Evolutionary conservation across 1,140 invertebrate species (phyloP), one percentile per base, ranked within the genome.

Genomic region (Euura lappo): DNA sequence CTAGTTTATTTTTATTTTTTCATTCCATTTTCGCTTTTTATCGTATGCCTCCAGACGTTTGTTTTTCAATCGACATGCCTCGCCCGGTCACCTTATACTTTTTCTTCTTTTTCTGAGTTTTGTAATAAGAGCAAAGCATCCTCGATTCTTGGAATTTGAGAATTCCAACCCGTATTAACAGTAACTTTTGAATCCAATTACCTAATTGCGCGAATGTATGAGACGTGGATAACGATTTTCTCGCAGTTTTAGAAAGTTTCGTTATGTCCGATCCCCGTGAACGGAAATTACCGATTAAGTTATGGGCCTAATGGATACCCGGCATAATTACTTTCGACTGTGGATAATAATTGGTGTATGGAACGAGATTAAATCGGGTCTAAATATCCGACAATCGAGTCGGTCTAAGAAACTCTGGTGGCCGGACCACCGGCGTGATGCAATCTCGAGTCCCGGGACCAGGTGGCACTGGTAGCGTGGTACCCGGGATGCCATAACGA

Each of bases 131-230:
- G 51, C 51, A 60, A 60, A n/a, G 51, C 51, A 5, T n/a, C 51
- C 51, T 60, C 51, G 13, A 60, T 60, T 60, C 51, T 60, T 60
- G 51, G 51, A 60, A 60, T n/a, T 28, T 1, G n/a, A n/a, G n/a
- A 60, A 60, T 60, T 28, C 28, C 28, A 28, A 28, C 6, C 51
- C 51, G 1, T 28, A 60, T 60, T 60, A n/a, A 60, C 13, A 8
- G 51, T 60, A 60, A 60, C 51, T 60, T 60, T 60, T 60, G 51
- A 60, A 60, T n/a, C 51, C 51, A n/a, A 11, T 60, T 11, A 60
- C 51, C 51, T 8, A 60, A 60, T 28, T 11, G 7, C 51, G 8
- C 51, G 13, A 60, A n/a, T 60, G 13, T 60, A 60, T n/a, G 51
- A 4, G 5, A 60, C 6, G 51, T 60, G 51, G 3, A 3, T 11